These are phyloP conservation scores for Mycalesis mineus DNA, from an alignment of 2,888 invertebrate species.

Conservation along the genomic window DNA sequence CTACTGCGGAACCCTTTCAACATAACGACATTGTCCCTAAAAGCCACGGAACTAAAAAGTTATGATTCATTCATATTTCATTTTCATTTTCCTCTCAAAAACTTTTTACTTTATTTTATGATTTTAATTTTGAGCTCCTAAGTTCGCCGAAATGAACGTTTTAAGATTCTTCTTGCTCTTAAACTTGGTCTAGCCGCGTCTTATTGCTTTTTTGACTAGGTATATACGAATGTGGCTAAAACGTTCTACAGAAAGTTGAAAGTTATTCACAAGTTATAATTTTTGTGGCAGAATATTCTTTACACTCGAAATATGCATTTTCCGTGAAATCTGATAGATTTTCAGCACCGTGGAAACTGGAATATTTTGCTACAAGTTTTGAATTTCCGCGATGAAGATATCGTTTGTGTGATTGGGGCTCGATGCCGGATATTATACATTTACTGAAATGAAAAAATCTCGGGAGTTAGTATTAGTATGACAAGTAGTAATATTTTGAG, in stretches of 20 bases:
- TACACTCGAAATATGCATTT: too few relatives aligned
- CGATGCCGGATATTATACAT: too few relatives aligned
- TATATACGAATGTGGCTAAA: not conserved
- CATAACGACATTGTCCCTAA: conserved; percentile 18
- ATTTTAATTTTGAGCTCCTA: conserved; percentile 13
- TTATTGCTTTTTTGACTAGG: not conserved
- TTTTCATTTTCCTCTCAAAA: conserved; percentile 15
- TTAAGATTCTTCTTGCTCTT: conserved; percentile 3
- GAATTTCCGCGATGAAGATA: too few relatives aligned
- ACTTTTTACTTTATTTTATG: conserved; percentile 10
- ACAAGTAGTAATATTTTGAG: too few relatives aligned
- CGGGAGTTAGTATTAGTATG: too few relatives aligned
- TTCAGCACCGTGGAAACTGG: too few relatives aligned
- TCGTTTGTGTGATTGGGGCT: too few relatives aligned
- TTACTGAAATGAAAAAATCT: too few relatives aligned
- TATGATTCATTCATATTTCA: conserved; percentile 22
- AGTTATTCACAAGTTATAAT: not conserved
- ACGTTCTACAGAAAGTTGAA: not conserved
- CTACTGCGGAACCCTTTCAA: conserved; percentile 16
- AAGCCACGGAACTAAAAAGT: conserved; percentile 16
- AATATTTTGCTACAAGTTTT: too few relatives aligned
- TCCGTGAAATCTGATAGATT: too few relatives aligned
- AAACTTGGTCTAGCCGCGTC: conserved; percentile 3
- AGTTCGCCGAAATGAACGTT: conserved; percentile 10
- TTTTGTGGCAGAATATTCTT: not conserved